phyloP scores from a whole-genome alignment of 2,113 vertebrate species.

The Uria lomvia region DNA sequence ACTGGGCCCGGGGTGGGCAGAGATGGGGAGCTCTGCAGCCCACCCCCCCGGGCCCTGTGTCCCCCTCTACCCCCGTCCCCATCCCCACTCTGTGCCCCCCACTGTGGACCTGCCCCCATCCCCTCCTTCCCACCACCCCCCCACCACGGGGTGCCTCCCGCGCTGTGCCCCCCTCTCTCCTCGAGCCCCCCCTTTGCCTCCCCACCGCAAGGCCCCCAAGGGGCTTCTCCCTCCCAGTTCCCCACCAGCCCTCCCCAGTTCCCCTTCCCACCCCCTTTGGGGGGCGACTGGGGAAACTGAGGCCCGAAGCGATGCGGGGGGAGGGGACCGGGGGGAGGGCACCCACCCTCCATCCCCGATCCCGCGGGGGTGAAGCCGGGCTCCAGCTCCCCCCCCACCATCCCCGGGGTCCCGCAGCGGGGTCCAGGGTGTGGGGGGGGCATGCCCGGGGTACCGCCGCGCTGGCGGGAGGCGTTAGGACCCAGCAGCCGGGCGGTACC shows the following conservation, averaged over 20 bases:
- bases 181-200: background rate
- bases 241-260: no score
- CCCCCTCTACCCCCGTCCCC: no score
- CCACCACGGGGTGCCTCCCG: no score
- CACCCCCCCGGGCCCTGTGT: background rate
- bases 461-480: background rate
- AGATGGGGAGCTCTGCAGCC: background rate
- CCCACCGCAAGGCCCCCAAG: background rate
- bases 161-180: no score
- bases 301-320: background rate
- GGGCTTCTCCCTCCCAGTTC: no score
- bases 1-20: background rate
- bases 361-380: background rate
- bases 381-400: background rate
- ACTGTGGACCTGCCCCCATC: background rate
- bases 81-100: background rate
- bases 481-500: background rate
- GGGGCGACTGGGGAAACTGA: background rate
- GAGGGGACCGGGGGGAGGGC: no score
- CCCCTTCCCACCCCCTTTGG: background rate
- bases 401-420: background rate
- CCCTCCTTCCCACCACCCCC: no score
- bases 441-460: background rate
- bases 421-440: background rate
- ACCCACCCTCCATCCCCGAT: no score